phyloP scores from a whole-genome alignment of 2,888 invertebrate genomes.

The Phrixothrix hirtus region DNA sequence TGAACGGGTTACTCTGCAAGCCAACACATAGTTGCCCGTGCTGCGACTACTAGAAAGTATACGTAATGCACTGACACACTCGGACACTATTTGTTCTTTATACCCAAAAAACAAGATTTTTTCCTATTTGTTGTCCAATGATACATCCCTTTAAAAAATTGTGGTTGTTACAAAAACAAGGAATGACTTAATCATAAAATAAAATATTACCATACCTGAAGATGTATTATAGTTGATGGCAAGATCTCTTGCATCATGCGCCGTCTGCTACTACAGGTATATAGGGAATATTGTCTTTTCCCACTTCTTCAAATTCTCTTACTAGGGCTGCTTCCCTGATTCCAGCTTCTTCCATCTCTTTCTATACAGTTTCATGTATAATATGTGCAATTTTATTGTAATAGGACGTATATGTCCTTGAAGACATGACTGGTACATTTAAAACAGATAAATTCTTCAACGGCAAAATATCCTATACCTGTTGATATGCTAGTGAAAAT shows the following conservation, averaged over 20 bases:
- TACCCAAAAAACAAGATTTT: too few species aligned
- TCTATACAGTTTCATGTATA: neutral
- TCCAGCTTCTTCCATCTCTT: constrained; percentile 1
- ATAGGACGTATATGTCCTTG: too few species aligned
- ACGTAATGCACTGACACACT: too few species aligned
- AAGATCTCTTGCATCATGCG: constrained; percentile 23
- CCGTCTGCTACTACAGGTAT: constrained; percentile 19
- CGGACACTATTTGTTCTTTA: too few species aligned
- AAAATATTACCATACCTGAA: constrained; percentile 3
- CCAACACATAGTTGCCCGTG: too few species aligned
- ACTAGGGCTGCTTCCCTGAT: constrained; percentile 2
- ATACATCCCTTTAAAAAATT: constrained; percentile 1
- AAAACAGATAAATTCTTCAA: constrained; percentile 8
- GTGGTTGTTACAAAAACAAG: too few species aligned
- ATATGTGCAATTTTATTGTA: neutral
- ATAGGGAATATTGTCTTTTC: constrained; percentile 4
- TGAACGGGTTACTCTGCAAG: too few species aligned
- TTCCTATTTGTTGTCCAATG: constrained; percentile 10
- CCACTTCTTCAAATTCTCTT: neutral
- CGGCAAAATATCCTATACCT: constrained; percentile 7
- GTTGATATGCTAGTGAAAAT: neutral
- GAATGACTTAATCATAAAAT: too few species aligned
- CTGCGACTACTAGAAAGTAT: too few species aligned
- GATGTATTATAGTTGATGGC: constrained; percentile 3
- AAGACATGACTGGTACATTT: too few species aligned